Evolutionary conservation across 2,113 vertebrate species (phyloP).

Genomic region (Zosterops pallidus): DNA sequence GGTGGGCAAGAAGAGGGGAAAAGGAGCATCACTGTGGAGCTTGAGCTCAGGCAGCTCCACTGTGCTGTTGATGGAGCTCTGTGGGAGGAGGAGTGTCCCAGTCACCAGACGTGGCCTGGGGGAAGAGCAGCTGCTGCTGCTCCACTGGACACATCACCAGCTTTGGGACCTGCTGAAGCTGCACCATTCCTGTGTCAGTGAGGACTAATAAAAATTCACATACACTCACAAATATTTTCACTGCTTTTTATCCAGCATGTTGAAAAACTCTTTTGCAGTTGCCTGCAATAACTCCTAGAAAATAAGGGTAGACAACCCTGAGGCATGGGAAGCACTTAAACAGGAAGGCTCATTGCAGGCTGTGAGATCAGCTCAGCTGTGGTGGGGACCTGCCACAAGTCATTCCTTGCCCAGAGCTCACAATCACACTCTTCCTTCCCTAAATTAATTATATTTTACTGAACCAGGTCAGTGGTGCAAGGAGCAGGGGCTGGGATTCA

Average conservation of each 20-base stretch:
- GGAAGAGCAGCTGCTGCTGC: background rate
- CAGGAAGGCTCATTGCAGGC: background rate
- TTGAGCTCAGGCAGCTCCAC: background rate
- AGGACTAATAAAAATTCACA: background rate
- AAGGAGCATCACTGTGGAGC: background rate
- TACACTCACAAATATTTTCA: background rate
- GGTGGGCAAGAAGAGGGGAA: too few relatives aligned
- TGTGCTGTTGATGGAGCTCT: background rate
- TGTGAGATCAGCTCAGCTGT: background rate
- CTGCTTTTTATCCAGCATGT: background rate
- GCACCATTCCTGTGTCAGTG: background rate
- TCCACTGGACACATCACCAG: background rate
- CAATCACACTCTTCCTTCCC: background rate
- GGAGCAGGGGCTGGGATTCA: background rate
- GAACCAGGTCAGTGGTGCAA: background rate
- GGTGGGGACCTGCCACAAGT: background rate
- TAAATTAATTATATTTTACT: background rate
- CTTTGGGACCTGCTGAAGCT: background rate
- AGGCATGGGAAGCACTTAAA: accelerated
- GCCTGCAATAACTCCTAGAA: background rate
- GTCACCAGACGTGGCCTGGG: background rate
- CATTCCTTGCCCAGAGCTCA: background rate
- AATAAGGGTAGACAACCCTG: background rate
- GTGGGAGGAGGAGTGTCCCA: background rate
- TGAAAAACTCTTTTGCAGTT: background rate